Percentiles rank a stretch among this genome's conserved stretches.
Conservation (phyloP, 2,113 vertebrate genomes). For the Eonycteris spelaea region DNA sequence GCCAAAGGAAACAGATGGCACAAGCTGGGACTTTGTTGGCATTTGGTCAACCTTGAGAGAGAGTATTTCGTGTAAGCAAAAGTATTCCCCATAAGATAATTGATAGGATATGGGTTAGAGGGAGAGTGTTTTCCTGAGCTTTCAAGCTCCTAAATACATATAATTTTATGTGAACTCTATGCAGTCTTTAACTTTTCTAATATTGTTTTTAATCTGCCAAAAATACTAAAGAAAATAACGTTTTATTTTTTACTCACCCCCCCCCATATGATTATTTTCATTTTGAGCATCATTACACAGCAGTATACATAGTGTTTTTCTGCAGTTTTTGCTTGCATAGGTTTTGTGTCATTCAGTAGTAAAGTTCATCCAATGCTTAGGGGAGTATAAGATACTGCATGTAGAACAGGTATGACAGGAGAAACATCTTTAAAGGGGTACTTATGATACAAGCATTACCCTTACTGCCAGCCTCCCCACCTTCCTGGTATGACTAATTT, state of each 20-base stretch:
- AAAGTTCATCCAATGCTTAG: not conserved
- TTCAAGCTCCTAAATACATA: not conserved
- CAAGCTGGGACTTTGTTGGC: not conserved
- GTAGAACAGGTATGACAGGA: not conserved
- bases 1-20: not conserved
- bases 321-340: not conserved
- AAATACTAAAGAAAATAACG: not conserved
- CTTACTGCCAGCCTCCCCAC: not conserved
- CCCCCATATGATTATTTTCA: not conserved
- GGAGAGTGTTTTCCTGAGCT: not conserved
- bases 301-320: not conserved
- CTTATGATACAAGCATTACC: not conserved
- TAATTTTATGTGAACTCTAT: not conserved
- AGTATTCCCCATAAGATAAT: not conserved
- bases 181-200: not conserved
- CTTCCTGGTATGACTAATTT: not conserved
- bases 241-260: not conserved
- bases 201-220: not conserved
- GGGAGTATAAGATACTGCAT: not conserved
- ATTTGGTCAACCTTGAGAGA: not conserved
- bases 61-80: not conserved
- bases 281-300: not conserved
- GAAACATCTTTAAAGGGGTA: not conserved
- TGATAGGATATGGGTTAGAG: not conserved
- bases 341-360: not conserved